Evolutionary conservation across 1,140 invertebrate species (phyloP).

Genomic region (Neuroterus valhalla): DNA sequence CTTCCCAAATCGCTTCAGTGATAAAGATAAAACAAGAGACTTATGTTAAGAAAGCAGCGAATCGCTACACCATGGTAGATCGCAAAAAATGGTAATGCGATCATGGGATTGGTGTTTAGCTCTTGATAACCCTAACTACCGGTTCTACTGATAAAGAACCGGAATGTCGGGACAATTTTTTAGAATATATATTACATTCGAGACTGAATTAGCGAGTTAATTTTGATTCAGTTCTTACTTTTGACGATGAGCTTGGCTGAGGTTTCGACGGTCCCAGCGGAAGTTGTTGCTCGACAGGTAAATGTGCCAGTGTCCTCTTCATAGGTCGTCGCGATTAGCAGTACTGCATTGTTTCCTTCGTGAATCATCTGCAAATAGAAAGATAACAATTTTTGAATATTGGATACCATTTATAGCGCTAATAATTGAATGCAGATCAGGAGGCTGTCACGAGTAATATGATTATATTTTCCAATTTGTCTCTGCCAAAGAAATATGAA

Average conservation of each 20-base stretch:
- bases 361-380: constrained; percentile 88
- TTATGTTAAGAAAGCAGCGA: constrained; percentile 53
- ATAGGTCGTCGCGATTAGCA: constrained; percentile 93
- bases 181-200: constrained; percentile 31
- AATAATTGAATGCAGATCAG: too few species aligned
- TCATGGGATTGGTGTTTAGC: constrained; percentile 31
- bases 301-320: constrained; percentile 95
- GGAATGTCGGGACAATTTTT: constrained; percentile 4
- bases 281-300: constrained; percentile 92
- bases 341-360: constrained; percentile 90
- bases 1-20: constrained; percentile 52
- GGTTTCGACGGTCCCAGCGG: constrained; percentile 92
- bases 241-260: constrained; percentile 95
- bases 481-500: too few species aligned
- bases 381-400: constrained; percentile 5
- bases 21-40: constrained; percentile 52
- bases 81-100: constrained; percentile 47
- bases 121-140: constrained; percentile 32
- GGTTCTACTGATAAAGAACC: constrained; percentile 33
- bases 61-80: constrained; percentile 45
- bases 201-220: constrained; percentile 61
- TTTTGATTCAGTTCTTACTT: constrained; percentile 92
- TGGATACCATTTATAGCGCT: not conserved
- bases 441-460: too few species aligned
- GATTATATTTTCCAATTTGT: too few species aligned